phyloP scores from a whole-genome alignment of 1,140 invertebrate genomes.

The Aethina tumida region DNA sequence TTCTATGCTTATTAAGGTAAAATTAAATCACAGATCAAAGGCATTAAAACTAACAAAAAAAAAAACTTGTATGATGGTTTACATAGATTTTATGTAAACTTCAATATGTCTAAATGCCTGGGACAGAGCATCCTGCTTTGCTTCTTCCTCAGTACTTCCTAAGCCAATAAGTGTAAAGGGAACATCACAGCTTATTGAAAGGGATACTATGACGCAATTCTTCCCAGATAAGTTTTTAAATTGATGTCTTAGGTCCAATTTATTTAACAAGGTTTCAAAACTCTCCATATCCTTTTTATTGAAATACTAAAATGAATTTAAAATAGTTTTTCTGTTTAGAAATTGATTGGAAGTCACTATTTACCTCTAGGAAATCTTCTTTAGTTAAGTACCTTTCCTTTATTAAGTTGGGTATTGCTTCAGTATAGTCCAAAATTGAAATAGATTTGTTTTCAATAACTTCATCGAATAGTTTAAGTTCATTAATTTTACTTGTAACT shows the following conservation, averaged over 20 bases:
- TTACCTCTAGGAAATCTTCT: slow-evolving; percentile 20
- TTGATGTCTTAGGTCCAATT: slow-evolving; percentile 18
- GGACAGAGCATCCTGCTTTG: slow-evolving; percentile 10
- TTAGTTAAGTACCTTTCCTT: slow-evolving; percentile 14
- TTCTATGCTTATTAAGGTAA: no score
- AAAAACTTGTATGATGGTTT: slow-evolving; percentile 1
- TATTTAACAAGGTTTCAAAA: slow-evolving; percentile 17
- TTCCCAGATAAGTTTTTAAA: slow-evolving; percentile 17
- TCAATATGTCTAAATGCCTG: slow-evolving; percentile 15
- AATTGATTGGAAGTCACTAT: background rate
- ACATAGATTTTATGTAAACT: slow-evolving; percentile 9
- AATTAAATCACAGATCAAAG: no score
- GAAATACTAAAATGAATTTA: slow-evolving; percentile 19
- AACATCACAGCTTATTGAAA: slow-evolving; percentile 19
- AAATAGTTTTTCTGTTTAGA: background rate
- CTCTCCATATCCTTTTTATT: slow-evolving; percentile 13
- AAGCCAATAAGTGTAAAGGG: slow-evolving; percentile 20
- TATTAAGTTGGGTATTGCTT: slow-evolving; percentile 19
- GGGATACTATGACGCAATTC: slow-evolving; percentile 11
- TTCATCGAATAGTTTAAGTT: slow-evolving; percentile 5
- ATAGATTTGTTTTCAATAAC: slow-evolving; percentile 20
- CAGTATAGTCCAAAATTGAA: slow-evolving; percentile 17
- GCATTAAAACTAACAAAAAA: no score
- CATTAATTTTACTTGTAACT: slow-evolving; percentile 14
- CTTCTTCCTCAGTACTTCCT: slow-evolving; percentile 13